Evolutionary conservation across 30 jellyfish, hydroid and myxozoan species (phyloP).

Genomic region (Pseudorhiza aurosa): DNA sequence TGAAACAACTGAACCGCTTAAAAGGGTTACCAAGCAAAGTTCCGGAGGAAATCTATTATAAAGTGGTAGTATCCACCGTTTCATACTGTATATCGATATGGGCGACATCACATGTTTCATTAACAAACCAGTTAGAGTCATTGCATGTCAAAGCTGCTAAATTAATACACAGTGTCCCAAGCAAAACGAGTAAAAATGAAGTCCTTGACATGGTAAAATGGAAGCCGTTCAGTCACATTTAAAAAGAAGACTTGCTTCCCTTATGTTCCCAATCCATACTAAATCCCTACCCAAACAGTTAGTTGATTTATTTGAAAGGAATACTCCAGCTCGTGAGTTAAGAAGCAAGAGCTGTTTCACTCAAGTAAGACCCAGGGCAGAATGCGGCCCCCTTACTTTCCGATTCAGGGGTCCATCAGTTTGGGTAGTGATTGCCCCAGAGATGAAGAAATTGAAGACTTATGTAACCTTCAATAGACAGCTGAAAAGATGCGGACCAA

Average conservation of each 20-base stretch:
- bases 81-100: conserved; percentile 3
- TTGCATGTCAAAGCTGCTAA: conserved; percentile 50
- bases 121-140: conserved; percentile 18
- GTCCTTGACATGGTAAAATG: conserved; percentile 55
- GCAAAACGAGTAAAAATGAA: conserved; percentile 36
- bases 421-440: conserved; percentile 53
- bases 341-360: conserved; percentile 55
- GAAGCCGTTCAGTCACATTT: conserved; percentile 25
- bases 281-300: conserved; percentile 48
- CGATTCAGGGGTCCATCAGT: conserved; percentile 63
- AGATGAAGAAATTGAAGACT: not conserved
- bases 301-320: conserved; percentile 44
- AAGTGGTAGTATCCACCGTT: conserved; percentile 14
- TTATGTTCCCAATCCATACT: conserved; percentile 40
- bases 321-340: conserved; percentile 40
- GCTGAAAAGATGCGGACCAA: conserved; percentile 26
- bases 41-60: not conserved
- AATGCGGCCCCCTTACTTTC: conserved; percentile 35
- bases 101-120: not conserved
- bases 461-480: not conserved
- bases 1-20: conserved; percentile 1
- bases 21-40: conserved; percentile 14
- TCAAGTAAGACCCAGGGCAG: conserved; percentile 48
- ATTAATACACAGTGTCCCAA: conserved; percentile 33
- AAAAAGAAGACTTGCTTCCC: conserved; percentile 53